phyloP scores from a whole-genome alignment of 2,888 invertebrate species.

The Tenodera sinensis region DNA sequence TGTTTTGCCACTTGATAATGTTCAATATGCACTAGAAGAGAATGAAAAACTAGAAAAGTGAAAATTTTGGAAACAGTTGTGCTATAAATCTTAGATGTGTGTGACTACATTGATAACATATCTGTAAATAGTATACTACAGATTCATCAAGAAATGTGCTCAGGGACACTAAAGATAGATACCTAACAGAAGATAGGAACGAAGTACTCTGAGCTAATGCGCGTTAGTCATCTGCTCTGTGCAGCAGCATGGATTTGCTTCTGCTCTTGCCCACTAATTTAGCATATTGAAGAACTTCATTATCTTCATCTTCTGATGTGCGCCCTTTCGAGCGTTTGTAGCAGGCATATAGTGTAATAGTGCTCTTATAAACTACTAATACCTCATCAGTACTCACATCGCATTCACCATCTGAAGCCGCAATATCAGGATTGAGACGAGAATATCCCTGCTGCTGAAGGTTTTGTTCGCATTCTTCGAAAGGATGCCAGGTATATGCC shows the following conservation, averaged over 20 bases:
- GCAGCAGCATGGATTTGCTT: not conserved
- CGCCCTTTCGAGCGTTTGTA: not conserved
- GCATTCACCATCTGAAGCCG: conserved; percentile 59
- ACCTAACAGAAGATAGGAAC: too few relatives aligned
- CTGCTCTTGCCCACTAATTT: not conserved
- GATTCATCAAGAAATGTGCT: too few relatives aligned
- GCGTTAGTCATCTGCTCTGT: not conserved
- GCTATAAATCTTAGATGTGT: too few relatives aligned
- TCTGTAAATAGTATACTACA: too few relatives aligned
- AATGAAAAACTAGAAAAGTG: too few relatives aligned
- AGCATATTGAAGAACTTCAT: not conserved
- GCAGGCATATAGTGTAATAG: not conserved
- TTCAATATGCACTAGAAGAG: too few relatives aligned
- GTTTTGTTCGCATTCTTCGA: conserved; percentile 65
- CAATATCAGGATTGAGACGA: conserved; percentile 63
- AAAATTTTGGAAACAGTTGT: too few relatives aligned
- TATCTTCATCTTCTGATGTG: not conserved
- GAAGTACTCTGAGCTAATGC: too few relatives aligned
- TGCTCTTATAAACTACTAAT: not conserved
- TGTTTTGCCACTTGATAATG: too few relatives aligned
- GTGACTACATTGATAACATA: too few relatives aligned
- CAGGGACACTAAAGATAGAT: too few relatives aligned
- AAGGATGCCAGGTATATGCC: conserved; percentile 79
- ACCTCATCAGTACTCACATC: conserved; percentile 58
- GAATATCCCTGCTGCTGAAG: conserved; percentile 71